Conservation (phyloP, 2,888 invertebrate genomes). For the Abscondita cerata region DNA sequence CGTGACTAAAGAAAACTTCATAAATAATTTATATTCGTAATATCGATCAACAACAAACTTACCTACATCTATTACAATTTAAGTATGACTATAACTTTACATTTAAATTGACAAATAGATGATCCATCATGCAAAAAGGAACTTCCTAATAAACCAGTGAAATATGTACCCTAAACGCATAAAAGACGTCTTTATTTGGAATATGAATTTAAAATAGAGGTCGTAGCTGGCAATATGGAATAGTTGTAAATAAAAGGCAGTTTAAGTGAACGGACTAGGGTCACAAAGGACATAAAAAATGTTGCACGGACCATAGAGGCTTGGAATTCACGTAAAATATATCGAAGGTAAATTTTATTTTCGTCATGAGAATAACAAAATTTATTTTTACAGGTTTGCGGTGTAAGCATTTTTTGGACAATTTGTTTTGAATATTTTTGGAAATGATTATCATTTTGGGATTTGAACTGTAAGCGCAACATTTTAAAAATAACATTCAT, state of each 20-base stretch:
- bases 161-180: slow-evolving; percentile 11
- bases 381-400: slow-evolving; percentile 32
- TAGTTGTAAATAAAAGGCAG: slow-evolving; percentile 27
- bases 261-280: slow-evolving; percentile 25
- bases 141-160: slow-evolving; percentile 22
- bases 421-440: slow-evolving; percentile 28
- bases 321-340: slow-evolving; percentile 34
- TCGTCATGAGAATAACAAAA: slow-evolving; percentile 34
- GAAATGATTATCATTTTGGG: slow-evolving; percentile 24
- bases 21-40: slow-evolving; percentile 21
- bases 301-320: slow-evolving; percentile 30
- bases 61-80: slow-evolving; percentile 23
- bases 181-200: slow-evolving; percentile 19
- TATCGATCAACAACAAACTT: slow-evolving; percentile 12
- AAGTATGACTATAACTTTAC: slow-evolving; percentile 21
- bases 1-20: not conserved
- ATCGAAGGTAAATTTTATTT: slow-evolving; percentile 37
- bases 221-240: slow-evolving; percentile 6
- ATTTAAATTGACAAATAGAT: slow-evolving; percentile 28
- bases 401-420: slow-evolving; percentile 26
- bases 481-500: not conserved
- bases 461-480: slow-evolving; percentile 11
- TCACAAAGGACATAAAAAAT: slow-evolving; percentile 34
- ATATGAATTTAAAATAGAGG: slow-evolving; percentile 20
- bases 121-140: slow-evolving; percentile 21